Base-by-base conservation (phyloP, 2,888 invertebrate genomes). In the Sycophila texana region DNA sequence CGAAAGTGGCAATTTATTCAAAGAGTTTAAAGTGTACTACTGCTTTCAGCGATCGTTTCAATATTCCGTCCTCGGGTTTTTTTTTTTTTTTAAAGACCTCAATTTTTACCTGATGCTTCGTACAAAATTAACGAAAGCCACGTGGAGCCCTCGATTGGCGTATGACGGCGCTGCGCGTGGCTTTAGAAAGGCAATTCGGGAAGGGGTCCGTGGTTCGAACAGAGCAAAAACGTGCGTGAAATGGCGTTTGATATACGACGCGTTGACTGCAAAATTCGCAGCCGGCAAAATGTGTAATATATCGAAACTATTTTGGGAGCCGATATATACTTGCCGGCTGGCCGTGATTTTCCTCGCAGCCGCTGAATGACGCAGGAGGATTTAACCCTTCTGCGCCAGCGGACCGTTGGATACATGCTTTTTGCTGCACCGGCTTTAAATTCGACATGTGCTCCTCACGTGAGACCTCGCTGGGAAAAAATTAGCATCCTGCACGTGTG, bases 261-360 rank as follows among this genome's bases (percentile, higher is more conserved):
- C 55, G 53, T 70, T 61, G 67, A 60, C 39, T 51, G 60, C 22
- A 30, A 20, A 61, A 66, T 66, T 65, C 57, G 20, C 51, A 53
- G 66, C 57, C 49, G 53, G 47, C 68, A 26, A 13, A 30, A 39
- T 47, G 30, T 18, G 67, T 49, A 57, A 68, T 73, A 49, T 73
- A 68, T 68, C 67, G 26, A 61, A 73, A 78, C 73, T 61, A 73
- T 78, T 78, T 73, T 18, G 16, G 20, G 61, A 70, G 13, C 39
- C 20, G 16, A 20, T 20, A 26, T 26, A 26, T 26, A 22, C n/a
- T 7, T 20, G 53, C 3, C 39, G 18, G 39, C n/a, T 18, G 49
- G 53, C 5, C 20, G 67, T 60, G 51, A 77, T 67, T 60, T 73
- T 30, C 3, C 47, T 16, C 53, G 70, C 30, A 10, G 26, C 30